Evolutionary conservation across 2,888 invertebrate species (phyloP).

Genomic region (Cremastobaeus sp.): DNA sequence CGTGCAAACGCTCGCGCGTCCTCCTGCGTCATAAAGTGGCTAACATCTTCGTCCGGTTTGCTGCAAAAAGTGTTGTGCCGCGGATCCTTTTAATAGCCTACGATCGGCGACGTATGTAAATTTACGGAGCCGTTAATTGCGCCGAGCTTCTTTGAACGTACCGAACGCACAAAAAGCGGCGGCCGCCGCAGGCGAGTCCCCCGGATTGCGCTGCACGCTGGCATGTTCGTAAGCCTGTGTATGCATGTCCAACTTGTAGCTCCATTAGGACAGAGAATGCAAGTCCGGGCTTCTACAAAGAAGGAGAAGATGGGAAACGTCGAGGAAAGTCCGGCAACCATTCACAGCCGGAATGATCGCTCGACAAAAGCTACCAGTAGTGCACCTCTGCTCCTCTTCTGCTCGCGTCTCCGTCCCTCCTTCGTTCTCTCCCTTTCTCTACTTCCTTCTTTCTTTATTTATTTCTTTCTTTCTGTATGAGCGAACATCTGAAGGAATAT

Average conservation of each 20-base stretch:
- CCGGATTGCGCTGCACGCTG: slow-evolving; percentile 15
- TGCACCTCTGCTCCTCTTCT: slow-evolving; percentile 68
- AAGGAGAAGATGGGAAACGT: slow-evolving; percentile 32
- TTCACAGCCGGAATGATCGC: slow-evolving; percentile 23
- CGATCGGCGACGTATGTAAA: slow-evolving; percentile 73
- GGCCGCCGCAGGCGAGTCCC: slow-evolving; percentile 57
- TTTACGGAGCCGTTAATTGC: slow-evolving; percentile 73
- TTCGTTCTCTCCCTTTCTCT: background rate
- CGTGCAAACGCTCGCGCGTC: slow-evolving; percentile 12
- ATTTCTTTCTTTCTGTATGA: slow-evolving; percentile 48
- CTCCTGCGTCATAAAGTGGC: slow-evolving; percentile 49
- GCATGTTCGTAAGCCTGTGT: slow-evolving; percentile 32
- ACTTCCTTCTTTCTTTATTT: slow-evolving; percentile 13
- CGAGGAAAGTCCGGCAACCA: slow-evolving; percentile 39
- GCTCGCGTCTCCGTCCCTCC: slow-evolving; percentile 55
- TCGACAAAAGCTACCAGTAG: slow-evolving; percentile 69
- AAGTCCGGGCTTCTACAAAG: slow-evolving; percentile 20
- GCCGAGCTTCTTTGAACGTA: slow-evolving; percentile 68
- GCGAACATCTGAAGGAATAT: slow-evolving; percentile 54
- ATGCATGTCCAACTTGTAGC: slow-evolving; percentile 56
- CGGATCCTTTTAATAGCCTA: slow-evolving; percentile 67
- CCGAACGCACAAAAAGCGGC: slow-evolving; percentile 65
- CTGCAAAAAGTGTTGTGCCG: slow-evolving; percentile 41
- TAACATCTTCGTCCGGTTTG: slow-evolving; percentile 52
- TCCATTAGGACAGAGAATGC: slow-evolving; percentile 59